Evolutionary conservation across 1,140 invertebrate genomes (phyloP).

Genomic region (Heliothis virescens): DNA sequence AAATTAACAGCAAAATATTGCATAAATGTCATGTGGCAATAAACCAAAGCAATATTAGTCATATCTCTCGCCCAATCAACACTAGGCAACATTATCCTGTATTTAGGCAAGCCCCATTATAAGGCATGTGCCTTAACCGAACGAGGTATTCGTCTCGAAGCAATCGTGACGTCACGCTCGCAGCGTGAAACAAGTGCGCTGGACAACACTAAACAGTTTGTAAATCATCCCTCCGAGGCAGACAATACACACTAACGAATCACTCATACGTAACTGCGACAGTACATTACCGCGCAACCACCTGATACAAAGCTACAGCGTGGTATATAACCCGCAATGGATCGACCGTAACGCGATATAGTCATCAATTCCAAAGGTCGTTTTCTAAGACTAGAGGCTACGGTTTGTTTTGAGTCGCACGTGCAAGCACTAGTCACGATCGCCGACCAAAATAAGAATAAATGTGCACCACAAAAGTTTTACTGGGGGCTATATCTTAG

Average conservation of each 20-base stretch:
- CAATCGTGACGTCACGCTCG: conserved; percentile 70
- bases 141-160: conserved; percentile 54
- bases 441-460: conserved; percentile 49
- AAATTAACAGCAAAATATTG: too few species aligned
- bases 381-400: conserved; percentile 56
- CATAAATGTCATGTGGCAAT: background rate
- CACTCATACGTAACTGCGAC: conserved; percentile 19
- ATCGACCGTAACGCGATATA: conserved; percentile 30
- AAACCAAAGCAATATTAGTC: background rate
- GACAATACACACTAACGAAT: background rate
- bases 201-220: conserved; percentile 63
- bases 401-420: conserved; percentile 66
- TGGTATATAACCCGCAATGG: conserved; percentile 2
- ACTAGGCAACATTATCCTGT: background rate
- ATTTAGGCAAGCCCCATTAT: conserved; percentile 36
- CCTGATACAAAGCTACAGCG: background rate
- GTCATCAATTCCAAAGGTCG: conserved; percentile 41
- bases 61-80: conserved; percentile 5
- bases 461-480: conserved; percentile 39
- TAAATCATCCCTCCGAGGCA: conserved; percentile 65
- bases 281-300: conserved; percentile 56
- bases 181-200: conserved; percentile 61
- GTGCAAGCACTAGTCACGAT: conserved; percentile 66
- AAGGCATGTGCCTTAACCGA: conserved; percentile 36
- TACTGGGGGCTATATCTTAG: conserved; percentile 35